Evolutionary conservation across 2,113 vertebrate species (phyloP).

Genomic region (Lethenteron reissneri): DNA sequence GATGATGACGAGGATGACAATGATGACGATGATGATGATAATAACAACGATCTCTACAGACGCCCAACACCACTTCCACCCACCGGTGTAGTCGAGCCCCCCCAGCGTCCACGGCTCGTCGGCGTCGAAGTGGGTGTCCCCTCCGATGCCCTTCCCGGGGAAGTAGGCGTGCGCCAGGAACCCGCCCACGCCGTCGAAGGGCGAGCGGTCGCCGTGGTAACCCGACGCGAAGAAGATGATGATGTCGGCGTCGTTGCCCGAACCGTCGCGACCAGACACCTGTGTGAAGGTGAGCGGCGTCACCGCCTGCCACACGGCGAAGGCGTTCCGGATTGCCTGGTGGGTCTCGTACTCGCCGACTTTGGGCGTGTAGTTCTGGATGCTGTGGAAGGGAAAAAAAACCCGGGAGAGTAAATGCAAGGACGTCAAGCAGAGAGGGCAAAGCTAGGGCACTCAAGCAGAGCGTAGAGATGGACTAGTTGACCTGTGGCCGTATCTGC

Average conservation of each 20-base stretch:
- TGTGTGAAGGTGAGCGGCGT: slow-evolving; percentile 55
- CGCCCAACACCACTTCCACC: slow-evolving; percentile 13
- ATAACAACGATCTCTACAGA: background rate
- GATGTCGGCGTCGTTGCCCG: slow-evolving; percentile 57
- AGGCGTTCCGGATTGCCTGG: slow-evolving; percentile 43
- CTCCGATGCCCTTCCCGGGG: slow-evolving; percentile 67
- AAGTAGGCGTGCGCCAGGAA: slow-evolving; percentile 87
- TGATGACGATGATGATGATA: background rate
- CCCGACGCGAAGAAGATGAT: slow-evolving; percentile 76
- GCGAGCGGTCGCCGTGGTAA: slow-evolving; percentile 84
- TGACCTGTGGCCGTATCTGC: background rate
- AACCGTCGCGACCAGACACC: slow-evolving; percentile 37
- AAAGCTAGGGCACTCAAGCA: background rate
- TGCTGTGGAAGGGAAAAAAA: slow-evolving; percentile 22
- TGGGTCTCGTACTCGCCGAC: slow-evolving; percentile 35
- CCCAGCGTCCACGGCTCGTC: slow-evolving; percentile 87
- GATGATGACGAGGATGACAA: background rate
- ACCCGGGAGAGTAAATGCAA: background rate
- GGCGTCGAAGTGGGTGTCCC: slow-evolving; percentile 71
- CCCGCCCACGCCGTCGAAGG: slow-evolving; percentile 70
- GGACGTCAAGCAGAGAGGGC: background rate
- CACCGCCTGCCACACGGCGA: slow-evolving; percentile 49
- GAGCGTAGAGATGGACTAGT: background rate
- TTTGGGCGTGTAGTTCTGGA: slow-evolving; percentile 63
- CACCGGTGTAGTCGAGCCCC: slow-evolving; percentile 42